phyloP scores from a whole-genome alignment of 2,888 invertebrate genomes.

The Rutpela maculata region DNA sequence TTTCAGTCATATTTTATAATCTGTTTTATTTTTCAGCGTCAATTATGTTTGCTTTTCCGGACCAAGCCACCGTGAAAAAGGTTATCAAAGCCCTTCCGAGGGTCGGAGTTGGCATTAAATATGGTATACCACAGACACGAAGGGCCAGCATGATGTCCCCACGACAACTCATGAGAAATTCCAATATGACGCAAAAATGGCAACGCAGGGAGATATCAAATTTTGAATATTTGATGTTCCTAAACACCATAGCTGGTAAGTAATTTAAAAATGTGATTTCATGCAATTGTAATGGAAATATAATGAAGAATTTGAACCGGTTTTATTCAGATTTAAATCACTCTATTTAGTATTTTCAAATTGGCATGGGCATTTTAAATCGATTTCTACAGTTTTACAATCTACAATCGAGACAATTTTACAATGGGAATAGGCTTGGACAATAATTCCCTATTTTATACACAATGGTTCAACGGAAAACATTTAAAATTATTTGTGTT shows the following conservation, averaged over 20 bases:
- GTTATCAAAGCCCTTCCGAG: conserved; percentile 97
- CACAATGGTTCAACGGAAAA: too few relatives aligned
- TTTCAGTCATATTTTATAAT: not conserved
- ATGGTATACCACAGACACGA: conserved; percentile 98
- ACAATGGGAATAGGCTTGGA: too few relatives aligned
- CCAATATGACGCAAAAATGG: conserved; percentile 99
- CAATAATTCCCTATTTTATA: too few relatives aligned
- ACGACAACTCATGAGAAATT: conserved; percentile 98
- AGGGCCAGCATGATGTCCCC: conserved; percentile 99
- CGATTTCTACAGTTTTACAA: too few relatives aligned
- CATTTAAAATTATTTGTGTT: too few relatives aligned
- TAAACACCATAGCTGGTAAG: conserved; percentile 98
- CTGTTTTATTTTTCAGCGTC: conserved; percentile 83
- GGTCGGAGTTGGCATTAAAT: conserved; percentile 99
- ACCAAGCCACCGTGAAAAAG: conserved; percentile 97
- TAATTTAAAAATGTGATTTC: conserved; percentile 39
- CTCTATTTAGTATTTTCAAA: too few relatives aligned
- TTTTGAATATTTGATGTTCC: conserved; percentile 99
- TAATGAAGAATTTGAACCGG: too few relatives aligned
- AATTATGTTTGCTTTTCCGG: conserved; percentile 98
- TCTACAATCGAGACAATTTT: too few relatives aligned
- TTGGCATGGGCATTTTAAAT: too few relatives aligned
- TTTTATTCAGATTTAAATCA: too few relatives aligned
- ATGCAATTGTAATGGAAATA: too few relatives aligned
- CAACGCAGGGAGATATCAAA: conserved; percentile 99